Evolutionary conservation across 2,113 vertebrate genomes (phyloP), one percentile per base, ranked within the genome.

Genomic region (Microtus richardsoni): DNA sequence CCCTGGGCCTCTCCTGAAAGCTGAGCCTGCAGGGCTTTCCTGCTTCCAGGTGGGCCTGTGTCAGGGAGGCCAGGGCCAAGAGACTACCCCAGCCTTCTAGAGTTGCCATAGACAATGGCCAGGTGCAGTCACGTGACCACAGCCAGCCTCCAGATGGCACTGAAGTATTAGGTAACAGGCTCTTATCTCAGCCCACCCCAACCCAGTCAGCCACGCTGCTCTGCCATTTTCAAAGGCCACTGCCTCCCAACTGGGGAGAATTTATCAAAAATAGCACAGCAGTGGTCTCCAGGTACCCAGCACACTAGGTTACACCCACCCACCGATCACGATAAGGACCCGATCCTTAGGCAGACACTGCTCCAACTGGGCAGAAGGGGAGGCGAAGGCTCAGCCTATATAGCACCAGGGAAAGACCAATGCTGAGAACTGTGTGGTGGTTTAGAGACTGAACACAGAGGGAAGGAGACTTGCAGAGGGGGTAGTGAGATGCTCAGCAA

Each of bases 1-100:
- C 49, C 85, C 83, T 24, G 87, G 96, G 96, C 95, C 95, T 96
- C 93, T 80, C 95, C 60, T 88, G 97, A 97, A 97, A 98, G 95
- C 90, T 94, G 97, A 97, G 93, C 89, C 93, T 75, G 13, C 14
- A 17, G 90, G 88, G 96, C 75, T 95, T 91, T 66, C 87, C 95
- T 73, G 94, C 95, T 90, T 80, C 88, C 75, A 94, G 60, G 91
- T 62, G 82, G 70, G 39, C 26, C 93, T 92, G 94, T 90, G 93
- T 97, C 96, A 97, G 64, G 16, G 62, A 94, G 68, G 83, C 91
- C 73, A 17, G 66, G 88, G 93, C 96, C 41, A 28, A 89, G 70
- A 71, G 89, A 95, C 7, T 36, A 49, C 75, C 36, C 0, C 28
- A 95, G 97, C 93, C 66, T 88, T 73, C 68, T 78, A 88, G 33